A percentile compares a stretch with the other conserved stretches of the same genome.
phyloP scores from a whole-genome alignment of 2,113 vertebrate species.

The Porphyrio hochstetteri region DNA sequence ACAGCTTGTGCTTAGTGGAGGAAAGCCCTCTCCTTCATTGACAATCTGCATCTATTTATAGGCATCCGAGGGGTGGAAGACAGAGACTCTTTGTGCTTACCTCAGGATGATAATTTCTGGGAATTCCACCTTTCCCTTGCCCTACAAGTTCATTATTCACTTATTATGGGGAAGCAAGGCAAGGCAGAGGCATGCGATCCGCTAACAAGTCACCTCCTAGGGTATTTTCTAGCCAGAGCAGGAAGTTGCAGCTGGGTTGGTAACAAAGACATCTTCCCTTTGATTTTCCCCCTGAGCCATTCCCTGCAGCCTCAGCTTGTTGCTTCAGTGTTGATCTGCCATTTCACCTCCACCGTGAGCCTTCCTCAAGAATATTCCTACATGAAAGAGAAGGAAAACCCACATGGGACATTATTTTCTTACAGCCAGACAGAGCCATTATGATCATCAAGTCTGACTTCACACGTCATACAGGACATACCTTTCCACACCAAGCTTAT shows the following conservation, averaged over 20 bases:
- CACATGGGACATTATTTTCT: not conserved
- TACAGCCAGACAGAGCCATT: not conserved
- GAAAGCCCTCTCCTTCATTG: not conserved
- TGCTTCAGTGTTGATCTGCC: not conserved
- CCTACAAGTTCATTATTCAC: not conserved
- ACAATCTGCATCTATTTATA: not conserved
- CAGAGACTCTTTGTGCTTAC: not conserved
- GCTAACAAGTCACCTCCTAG: slow-evolving; percentile 36
- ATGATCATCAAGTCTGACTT: not conserved
- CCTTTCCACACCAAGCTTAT: not conserved
- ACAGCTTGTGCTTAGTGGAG: not conserved
- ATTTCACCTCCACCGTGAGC: not conserved
- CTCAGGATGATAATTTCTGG: slow-evolving; percentile 12
- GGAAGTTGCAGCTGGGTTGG: slow-evolving; percentile 53
- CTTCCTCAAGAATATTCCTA: not conserved
- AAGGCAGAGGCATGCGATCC: not conserved
- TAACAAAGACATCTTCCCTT: not conserved
- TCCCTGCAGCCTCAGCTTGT: not conserved
- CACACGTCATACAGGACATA: not conserved
- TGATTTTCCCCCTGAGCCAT: not conserved
- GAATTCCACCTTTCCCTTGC: slow-evolving; percentile 17
- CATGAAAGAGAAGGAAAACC: not conserved
- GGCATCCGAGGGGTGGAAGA: not conserved
- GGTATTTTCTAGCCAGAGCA: slow-evolving; percentile 59
- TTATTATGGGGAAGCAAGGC: not conserved